These are phyloP conservation scores for Calephelis perditalis DNA, from an alignment of 2,888 invertebrate species.

Conservation along the genomic window DNA sequence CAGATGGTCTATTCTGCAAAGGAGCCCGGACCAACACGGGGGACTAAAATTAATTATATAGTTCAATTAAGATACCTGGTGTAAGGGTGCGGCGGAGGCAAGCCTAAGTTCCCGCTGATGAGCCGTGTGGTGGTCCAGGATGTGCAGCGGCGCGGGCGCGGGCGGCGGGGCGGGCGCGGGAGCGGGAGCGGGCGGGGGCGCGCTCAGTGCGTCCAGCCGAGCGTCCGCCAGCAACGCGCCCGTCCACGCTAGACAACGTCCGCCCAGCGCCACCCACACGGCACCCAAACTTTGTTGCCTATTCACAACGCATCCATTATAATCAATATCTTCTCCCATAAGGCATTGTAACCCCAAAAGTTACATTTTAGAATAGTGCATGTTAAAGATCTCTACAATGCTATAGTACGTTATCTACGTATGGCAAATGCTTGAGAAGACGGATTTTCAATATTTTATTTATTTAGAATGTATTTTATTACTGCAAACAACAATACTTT, in stretches of 20 bases:
- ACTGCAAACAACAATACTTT: no score
- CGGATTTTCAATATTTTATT: no score
- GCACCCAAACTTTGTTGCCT: slow-evolving; percentile 93
- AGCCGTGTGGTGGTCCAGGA: slow-evolving; percentile 82
- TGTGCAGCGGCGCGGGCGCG: slow-evolving; percentile 80
- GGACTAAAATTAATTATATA: not conserved
- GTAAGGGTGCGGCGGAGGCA: slow-evolving; percentile 84
- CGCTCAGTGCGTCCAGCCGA: slow-evolving; percentile 81
- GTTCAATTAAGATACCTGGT: slow-evolving; percentile 64
- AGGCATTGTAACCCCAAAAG: no score
- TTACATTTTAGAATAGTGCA: no score
- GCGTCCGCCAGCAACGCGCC: slow-evolving; percentile 87
- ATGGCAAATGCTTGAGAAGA: no score
- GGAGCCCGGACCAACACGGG: no score
- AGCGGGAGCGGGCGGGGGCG: slow-evolving; percentile 33
- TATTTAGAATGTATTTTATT: no score
- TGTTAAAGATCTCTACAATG: no score
- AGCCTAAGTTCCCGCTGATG: slow-evolving; percentile 84
- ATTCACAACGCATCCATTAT: slow-evolving; percentile 13
- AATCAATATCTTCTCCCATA: no score
- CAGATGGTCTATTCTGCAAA: no score
- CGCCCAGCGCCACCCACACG: slow-evolving; percentile 92
- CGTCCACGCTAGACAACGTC: slow-evolving; percentile 88
- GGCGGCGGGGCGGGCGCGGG: slow-evolving; percentile 27
- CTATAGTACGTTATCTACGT: no score